A percentile compares a stretch with the other conserved stretches of the same genome.
Evolutionary conservation across 92 coral and sea anemone genomes (phyloP).

Genomic region (Siderastrea siderea): DNA sequence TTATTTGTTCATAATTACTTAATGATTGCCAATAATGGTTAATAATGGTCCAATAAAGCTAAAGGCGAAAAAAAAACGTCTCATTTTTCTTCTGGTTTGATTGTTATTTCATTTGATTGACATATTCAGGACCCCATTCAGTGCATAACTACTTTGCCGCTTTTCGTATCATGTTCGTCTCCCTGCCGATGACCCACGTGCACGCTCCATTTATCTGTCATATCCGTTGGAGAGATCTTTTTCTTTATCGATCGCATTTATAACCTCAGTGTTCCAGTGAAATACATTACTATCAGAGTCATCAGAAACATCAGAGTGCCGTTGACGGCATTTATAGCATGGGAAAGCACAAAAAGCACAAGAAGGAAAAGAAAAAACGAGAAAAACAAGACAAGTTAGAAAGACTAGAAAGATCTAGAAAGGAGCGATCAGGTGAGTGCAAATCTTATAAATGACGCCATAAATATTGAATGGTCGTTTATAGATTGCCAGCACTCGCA

Average conservation of each 20-base stretch:
- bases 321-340: conserved; percentile 4
- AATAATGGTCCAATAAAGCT: too few species aligned
- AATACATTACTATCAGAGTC: conserved; percentile 6
- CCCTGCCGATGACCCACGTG: conserved; percentile 1
- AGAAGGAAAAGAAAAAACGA: conserved; percentile 13
- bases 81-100: too few species aligned
- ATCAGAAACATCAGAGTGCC: not conserved
- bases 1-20: too few species aligned
- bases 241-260: not conserved
- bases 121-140: too few species aligned
- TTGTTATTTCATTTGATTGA: too few species aligned
- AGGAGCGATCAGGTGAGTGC: not conserved
- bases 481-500: not conserved
- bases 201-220: not conserved
- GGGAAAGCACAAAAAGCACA: conserved; percentile 13
- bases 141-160: not conserved
- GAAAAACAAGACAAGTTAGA: conserved; percentile 1
- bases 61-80: too few species aligned
- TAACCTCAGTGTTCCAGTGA: not conserved
- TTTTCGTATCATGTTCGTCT: not conserved
- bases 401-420: not conserved
- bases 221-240: not conserved
- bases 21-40: too few species aligned
- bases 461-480: not conserved
- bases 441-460: not conserved